phyloP scores from a whole-genome alignment of 2,888 invertebrate species.

The Corythucha ciliata region DNA sequence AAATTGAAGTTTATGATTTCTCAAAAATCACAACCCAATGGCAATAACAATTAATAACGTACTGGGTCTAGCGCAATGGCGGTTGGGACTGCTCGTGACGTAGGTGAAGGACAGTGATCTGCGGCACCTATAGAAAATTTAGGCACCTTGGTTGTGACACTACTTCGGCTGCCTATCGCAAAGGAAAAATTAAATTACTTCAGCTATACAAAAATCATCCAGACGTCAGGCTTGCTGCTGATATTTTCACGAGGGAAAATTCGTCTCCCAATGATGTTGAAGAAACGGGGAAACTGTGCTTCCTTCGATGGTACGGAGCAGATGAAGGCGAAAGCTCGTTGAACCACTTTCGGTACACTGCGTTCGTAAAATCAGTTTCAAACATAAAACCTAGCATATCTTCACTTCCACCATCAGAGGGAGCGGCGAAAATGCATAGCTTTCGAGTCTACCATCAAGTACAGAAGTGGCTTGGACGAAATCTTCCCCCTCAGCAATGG shows the following conservation, averaged over 20 bases:
- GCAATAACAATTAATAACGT: too few relatives aligned
- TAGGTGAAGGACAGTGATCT: too few relatives aligned
- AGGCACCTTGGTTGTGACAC: too few relatives aligned
- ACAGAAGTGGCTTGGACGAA: constrained; percentile 23
- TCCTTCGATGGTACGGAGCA: constrained; percentile 11
- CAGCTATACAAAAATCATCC: too few relatives aligned
- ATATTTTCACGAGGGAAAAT: too few relatives aligned
- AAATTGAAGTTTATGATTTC: too few relatives aligned
- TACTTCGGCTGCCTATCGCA: constrained; percentile 14
- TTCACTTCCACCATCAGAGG: constrained; percentile 18
- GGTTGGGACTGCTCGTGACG: too few relatives aligned
- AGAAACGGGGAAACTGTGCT: constrained; percentile 8
- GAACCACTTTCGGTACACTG: constrained; percentile 4
- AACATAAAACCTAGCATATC: constrained; percentile 9
- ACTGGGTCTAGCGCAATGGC: too few relatives aligned
- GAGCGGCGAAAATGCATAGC: constrained; percentile 20
- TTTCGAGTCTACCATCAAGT: constrained; percentile 22
- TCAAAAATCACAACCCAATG: too few relatives aligned
- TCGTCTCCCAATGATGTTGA: constrained; percentile 6
- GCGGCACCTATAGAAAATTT: too few relatives aligned
- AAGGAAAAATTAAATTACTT: constrained; percentile 8
- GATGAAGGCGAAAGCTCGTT: too few relatives aligned
- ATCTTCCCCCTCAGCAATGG: constrained; percentile 20
- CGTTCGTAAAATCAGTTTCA: constrained; percentile 14
- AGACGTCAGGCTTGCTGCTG: too few relatives aligned